Conservation (phyloP, 2,797 vertebrate genomes). For the Limnodromus scolopaceus region DNA sequence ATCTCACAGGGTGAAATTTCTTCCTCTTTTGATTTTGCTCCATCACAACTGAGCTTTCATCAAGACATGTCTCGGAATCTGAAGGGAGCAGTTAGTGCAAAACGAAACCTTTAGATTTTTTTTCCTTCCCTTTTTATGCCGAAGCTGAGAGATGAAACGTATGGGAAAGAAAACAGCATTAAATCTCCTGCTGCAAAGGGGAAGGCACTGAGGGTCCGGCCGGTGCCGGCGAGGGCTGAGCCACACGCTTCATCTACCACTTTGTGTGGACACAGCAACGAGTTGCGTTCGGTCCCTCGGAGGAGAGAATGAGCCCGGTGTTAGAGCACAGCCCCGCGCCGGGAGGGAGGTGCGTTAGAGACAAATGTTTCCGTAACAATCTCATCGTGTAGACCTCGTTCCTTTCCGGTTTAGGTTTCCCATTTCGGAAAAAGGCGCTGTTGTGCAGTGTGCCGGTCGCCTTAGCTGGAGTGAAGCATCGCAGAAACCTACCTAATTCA, state of each 20-base stretch:
- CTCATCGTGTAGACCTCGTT: not conserved
- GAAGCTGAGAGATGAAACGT: not conserved
- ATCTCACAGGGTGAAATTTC: not conserved
- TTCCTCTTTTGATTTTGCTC: constrained; percentile 44
- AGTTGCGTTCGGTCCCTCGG: constrained; percentile 22
- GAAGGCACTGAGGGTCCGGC: not conserved
- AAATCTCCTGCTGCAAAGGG: not conserved
- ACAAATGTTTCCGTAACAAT: not conserved
- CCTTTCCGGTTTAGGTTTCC: not conserved
- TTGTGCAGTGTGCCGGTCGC: not conserved
- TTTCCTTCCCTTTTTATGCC: not conserved
- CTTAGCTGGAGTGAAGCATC: not conserved
- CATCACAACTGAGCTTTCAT: constrained; percentile 27
- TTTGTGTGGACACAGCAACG: constrained; percentile 65
- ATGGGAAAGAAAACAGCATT: constrained; percentile 25
- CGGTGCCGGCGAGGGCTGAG: not conserved
- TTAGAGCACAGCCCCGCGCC: not conserved
- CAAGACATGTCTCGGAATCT: not conserved
- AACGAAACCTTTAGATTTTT: not conserved
- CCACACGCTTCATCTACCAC: constrained; percentile 54
- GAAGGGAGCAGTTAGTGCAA: constrained; percentile 20
- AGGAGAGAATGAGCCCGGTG: not conserved
- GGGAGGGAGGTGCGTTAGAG: constrained; percentile 15
- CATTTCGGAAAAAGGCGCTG: not conserved
- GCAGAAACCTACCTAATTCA: not conserved